Base-by-base conservation (phyloP, 2,113 vertebrate species). In the Nerophis ophidion region DNA sequence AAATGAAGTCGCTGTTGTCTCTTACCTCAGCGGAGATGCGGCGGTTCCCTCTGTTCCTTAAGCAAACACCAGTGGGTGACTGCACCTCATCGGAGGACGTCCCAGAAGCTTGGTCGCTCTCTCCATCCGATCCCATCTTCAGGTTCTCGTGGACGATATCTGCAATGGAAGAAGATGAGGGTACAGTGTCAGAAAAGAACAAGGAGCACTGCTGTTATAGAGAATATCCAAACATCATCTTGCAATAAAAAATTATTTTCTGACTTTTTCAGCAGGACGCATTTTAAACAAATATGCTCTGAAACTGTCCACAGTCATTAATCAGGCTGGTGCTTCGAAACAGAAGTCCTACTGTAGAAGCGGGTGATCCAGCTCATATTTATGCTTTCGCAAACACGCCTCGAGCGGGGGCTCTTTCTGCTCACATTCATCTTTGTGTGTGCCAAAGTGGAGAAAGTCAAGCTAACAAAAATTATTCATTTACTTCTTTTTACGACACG, bases 61-160 rank as follows among this genome's bases (percentile, higher is more conserved):
- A 92, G 84, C 95, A 95, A 76, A 97, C 95, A 42, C 93, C 94
- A 1, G 93, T 93, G 45, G 95, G 95, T 36, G 95, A 97, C 74
- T 97, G 95, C 65, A 97, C 93, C 90, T 97, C 95, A 78, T 97
- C 95, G 8, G 95, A 97, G 48, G 95, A 97, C 0, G 95, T 97
- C 67, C 93, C 94, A 48, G 95, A 98, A 45, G 95, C 93, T 80
- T 97, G 95, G 86, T 98, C 95, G 63, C 95, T 98, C 89, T 98
- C 95, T 67, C 95, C 95, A 61, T 98, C 95, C 1, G 95, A 98
- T 49, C 95, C 95, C 92, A 98, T 96, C 89, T 98, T 98, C 81
- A 95, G 81, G 81, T 98, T 97, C 89, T 98, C 95, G 51, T 97
- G 95, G 67, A 98, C 94, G 65, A 98, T 98, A 84, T 96, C 95